Evolutionary conservation across 2,888 invertebrate species (phyloP).

Genomic region (Parnassius smintheus): DNA sequence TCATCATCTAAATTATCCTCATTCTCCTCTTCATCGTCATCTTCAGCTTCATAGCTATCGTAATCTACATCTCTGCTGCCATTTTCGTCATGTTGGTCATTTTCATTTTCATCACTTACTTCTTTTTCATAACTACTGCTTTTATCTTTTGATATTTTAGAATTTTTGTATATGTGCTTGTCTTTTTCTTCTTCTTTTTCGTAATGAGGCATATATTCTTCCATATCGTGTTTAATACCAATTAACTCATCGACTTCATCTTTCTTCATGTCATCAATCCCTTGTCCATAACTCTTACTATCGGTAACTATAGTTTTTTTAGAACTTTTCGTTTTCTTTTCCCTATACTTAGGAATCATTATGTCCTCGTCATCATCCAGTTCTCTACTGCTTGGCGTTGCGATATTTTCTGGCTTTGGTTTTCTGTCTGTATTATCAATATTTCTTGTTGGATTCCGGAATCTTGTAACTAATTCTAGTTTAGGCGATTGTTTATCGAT

Average conservation of each 20-base stretch:
- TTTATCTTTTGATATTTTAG: constrained; percentile 33
- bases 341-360: constrained; percentile 54
- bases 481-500: constrained; percentile 42
- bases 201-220: constrained; percentile 64
- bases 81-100: constrained; percentile 37
- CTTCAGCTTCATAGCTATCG: constrained; percentile 37
- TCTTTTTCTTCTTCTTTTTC: constrained; percentile 52
- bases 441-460: constrained; percentile 44
- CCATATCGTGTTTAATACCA: constrained; percentile 59
- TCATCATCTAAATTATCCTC: constrained; percentile 35
- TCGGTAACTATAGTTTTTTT: constrained; percentile 73
- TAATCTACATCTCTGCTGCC: constrained; percentile 38
- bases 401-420: constrained; percentile 9
- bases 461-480: constrained; percentile 58
- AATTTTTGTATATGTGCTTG: constrained; percentile 29
- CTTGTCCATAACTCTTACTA: constrained; percentile 64
- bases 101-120: constrained; percentile 35
- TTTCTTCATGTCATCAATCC: constrained; percentile 54
- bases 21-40: constrained; percentile 36
- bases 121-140: constrained; percentile 32
- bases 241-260: constrained; percentile 68
- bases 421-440: constrained; percentile 26
- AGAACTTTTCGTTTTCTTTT: constrained; percentile 66
- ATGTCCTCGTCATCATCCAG: constrained; percentile 30
- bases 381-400: constrained; percentile 24